These are phyloP conservation scores for Physeter macrocephalus DNA, from an alignment of 2,113 vertebrate genomes.

Conservation along the genomic window DNA sequence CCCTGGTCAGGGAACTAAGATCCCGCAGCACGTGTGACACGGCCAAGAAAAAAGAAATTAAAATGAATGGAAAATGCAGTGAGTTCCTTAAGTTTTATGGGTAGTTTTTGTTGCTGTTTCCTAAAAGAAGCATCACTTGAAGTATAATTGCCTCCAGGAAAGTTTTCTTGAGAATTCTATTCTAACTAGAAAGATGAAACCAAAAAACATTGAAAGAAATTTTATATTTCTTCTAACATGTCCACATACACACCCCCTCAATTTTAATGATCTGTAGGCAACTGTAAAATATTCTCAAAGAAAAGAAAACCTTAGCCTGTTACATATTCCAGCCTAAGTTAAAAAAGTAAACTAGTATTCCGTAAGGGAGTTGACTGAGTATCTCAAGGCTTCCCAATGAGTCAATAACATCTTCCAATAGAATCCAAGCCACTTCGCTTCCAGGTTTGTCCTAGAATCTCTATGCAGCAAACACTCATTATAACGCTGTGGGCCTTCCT, in stretches of 20 bases:
- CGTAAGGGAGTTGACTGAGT: neutral
- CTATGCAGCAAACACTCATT: neutral
- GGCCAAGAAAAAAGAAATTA: neutral
- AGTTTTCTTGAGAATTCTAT: neutral
- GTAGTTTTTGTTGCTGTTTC: neutral
- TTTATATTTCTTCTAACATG: slow-evolving; percentile 6
- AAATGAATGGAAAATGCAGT: neutral
- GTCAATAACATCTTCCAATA: neutral
- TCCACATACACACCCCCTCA: neutral
- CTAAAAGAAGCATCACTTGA: neutral
- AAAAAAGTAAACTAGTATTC: neutral
- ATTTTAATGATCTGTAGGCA: neutral
- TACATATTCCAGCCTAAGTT: neutral
- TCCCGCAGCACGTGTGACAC: too few species aligned
- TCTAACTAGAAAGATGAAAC: neutral
- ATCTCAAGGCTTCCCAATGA: neutral
- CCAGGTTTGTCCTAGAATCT: neutral
- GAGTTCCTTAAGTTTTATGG: neutral
- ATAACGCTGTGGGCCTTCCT: neutral
- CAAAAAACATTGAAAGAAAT: neutral
- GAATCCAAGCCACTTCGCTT: neutral
- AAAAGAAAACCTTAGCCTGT: neutral
- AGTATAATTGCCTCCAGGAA: neutral
- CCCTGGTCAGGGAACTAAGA: neutral
- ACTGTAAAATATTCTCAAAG: neutral